Percentiles rank a stretch among this genome's conserved stretches.
Conservation (phyloP, 2,113 vertebrate species). For the Ancistrus triradiatus region DNA sequence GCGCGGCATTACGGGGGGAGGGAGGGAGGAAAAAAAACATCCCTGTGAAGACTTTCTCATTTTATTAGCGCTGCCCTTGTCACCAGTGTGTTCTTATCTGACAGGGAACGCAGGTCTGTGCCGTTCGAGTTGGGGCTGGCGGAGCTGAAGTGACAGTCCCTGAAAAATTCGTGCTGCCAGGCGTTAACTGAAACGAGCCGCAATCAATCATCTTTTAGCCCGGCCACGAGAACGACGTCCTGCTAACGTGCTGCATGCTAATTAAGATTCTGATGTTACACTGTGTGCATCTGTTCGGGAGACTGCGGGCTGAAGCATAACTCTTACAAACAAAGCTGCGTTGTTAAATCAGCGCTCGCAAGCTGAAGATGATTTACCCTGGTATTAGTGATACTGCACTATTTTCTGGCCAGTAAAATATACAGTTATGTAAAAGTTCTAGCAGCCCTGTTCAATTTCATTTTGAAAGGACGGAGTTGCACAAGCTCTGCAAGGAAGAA, state of each 20-base stretch:
- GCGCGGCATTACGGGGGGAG: no score
- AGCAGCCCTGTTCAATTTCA: no score
- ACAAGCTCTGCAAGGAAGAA: no score
- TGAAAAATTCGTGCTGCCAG: conserved; percentile 12
- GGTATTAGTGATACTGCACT: no score
- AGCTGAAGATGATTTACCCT: no score
- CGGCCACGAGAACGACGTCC: not conserved
- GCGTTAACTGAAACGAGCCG: not conserved
- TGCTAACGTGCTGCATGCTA: not conserved
- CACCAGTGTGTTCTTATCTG: not conserved
- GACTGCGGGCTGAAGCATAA: no score
- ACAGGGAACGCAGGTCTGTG: not conserved
- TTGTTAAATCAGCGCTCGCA: no score
- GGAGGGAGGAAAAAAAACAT: no score
- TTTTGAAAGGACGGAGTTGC: no score
- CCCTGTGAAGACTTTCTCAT: not conserved
- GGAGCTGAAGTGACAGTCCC: not conserved
- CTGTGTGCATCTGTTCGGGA: not conserved
- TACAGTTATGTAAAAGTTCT: no score
- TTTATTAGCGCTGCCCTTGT: conserved; percentile 12
- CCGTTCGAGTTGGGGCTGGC: not conserved
- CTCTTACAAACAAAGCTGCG: no score
- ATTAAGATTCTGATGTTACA: conserved; percentile 29
- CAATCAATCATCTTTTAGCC: not conserved
- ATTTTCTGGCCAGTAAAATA: no score